Percentiles rank a stretch among this genome's conserved stretches.
phyloP scores from a whole-genome alignment of 92 coral and sea anemone species.

The Parazoanthus darwini region DNA sequence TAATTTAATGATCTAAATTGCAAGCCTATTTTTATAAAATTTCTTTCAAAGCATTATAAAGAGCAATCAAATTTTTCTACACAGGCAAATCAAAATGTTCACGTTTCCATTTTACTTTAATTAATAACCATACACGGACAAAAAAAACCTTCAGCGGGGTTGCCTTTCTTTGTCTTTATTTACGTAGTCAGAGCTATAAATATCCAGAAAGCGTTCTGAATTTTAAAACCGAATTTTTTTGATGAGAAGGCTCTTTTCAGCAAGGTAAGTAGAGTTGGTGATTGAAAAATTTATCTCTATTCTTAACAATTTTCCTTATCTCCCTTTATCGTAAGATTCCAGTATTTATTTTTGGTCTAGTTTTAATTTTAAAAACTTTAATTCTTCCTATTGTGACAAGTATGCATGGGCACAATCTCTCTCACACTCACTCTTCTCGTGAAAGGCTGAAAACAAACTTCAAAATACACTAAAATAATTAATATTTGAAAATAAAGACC shows the following conservation, averaged over 20 bases:
- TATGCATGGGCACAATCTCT: too few relatives aligned
- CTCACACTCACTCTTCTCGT: too few relatives aligned
- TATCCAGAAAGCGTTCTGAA: neutral
- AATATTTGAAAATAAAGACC: too few relatives aligned
- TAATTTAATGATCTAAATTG: neutral
- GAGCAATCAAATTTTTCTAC: neutral
- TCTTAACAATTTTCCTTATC: too few relatives aligned
- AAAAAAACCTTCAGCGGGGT: neutral
- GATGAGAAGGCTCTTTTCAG: neutral
- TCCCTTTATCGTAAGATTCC: too few relatives aligned
- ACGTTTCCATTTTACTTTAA: neutral
- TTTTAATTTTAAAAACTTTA: too few relatives aligned
- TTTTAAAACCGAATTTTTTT: neutral
- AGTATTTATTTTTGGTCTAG: too few relatives aligned
- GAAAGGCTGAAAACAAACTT: too few relatives aligned
- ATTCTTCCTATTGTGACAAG: too few relatives aligned
- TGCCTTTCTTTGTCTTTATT: neutral
- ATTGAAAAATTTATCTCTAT: too few relatives aligned
- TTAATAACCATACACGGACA: neutral
- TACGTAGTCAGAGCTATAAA: neutral
- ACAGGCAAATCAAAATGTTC: neutral
- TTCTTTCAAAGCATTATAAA: conserved; percentile 3
- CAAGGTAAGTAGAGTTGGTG: neutral
- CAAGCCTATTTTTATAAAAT: neutral
- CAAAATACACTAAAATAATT: too few relatives aligned